Percentiles rank a stretch among this genome's conserved stretches.
Evolutionary conservation across 1,140 invertebrate genomes (phyloP).

Genomic region (roundworm (Caenorhabditis elegans)): DNA sequence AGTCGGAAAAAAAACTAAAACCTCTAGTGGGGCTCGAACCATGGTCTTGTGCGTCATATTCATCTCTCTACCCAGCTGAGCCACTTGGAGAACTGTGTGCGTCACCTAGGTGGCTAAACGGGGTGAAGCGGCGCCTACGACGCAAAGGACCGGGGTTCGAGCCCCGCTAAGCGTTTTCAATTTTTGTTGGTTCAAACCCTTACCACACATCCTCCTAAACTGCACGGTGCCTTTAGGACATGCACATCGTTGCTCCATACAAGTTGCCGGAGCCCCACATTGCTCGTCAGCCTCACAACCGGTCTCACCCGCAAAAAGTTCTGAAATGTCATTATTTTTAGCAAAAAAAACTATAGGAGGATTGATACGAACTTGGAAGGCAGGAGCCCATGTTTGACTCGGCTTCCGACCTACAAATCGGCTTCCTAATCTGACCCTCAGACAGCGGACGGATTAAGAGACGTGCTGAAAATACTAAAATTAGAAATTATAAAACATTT

Average conservation of each 20-base stretch:
- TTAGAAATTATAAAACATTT: too few species aligned
- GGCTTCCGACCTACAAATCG: background rate
- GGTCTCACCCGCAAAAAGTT: background rate
- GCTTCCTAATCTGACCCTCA: constrained; percentile 8
- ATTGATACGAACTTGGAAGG: background rate
- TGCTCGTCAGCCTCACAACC: background rate
- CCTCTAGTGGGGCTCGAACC: too few species aligned
- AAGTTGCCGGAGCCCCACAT: background rate
- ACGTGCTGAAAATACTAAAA: background rate
- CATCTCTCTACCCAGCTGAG: too few species aligned
- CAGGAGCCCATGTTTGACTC: background rate
- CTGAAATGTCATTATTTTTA: background rate
- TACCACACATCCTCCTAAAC: constrained; percentile 21
- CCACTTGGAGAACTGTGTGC: too few species aligned
- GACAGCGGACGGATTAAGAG: constrained; percentile 4
- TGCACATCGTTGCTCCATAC: background rate
- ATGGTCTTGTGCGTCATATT: too few species aligned
- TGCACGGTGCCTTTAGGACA: background rate
- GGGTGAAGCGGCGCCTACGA: too few species aligned
- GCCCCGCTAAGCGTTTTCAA: too few species aligned
- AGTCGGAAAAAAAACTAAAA: too few species aligned
- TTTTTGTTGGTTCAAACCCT: background rate
- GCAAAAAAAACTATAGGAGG: too few species aligned
- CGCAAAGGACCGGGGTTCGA: too few species aligned
- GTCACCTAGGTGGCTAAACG: too few species aligned